Base-by-base conservation (phyloP, 2,797 vertebrate genomes). In the Anisognathus igniventris region DNA sequence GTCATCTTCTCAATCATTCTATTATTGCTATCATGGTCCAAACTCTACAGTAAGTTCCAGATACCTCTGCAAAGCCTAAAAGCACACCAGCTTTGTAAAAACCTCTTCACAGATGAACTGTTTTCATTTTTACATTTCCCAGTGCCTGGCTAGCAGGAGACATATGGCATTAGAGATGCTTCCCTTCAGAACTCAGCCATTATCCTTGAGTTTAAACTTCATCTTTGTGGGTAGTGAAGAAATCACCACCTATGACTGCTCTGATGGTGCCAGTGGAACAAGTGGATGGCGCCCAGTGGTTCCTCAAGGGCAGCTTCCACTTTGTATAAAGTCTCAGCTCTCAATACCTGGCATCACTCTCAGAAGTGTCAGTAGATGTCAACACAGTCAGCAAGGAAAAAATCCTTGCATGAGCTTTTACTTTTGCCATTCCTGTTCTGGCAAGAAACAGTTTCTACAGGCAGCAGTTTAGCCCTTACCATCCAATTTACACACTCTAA, bases 231-330 rank as follows among this genome's bases (percentile, higher is more conserved):
- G 70, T 7, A 48, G 54, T 2, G 16, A 74, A 28, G 30, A 66
- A 77, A 80, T 23, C 74, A 19, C 37, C 31, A 47, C 22, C 60
- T n/a, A 13, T 16, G 60, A 15, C 47, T 50, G 33, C 7, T 37
- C 37, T 30, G 76, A 31, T 18, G 28, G 39, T 17, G 31, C 25
- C 72, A 70, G 76, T 17, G n/a, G 14, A 78, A 54, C 14, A 22
- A 62, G 44, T 0, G 7, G 61, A 50, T 22, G 60, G 60, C 14
- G 24, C 14, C 53, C 76, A 67, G 70, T 0, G 42, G 27, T 2
- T 72, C 51, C 56, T 65, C 71, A 25, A 0, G 14, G 33, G 78
- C 78, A 73, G 72, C 64, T 62, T 37, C 33, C 31, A 14, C 11
- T 0, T 1, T 5, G 18, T 19, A 21, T 1, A 20, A 68, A 33